Conservation (phyloP, 2,888 invertebrate species). For the Leptura quadrifasciata region DNA sequence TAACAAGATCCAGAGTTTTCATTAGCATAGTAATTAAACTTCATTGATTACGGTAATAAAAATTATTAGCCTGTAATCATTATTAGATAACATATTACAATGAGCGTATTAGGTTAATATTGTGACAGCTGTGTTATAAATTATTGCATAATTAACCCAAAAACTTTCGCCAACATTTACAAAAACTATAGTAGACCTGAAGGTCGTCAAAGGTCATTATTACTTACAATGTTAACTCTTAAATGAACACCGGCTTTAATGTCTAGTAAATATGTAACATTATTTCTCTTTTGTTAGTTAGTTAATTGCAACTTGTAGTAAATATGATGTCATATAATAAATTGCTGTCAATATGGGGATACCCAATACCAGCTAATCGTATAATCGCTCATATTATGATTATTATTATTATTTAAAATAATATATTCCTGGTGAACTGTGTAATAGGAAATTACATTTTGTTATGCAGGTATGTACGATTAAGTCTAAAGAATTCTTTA, state of each 20-base stretch:
- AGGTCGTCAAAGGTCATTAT: neutral
- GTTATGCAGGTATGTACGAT: neutral
- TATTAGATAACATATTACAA: no score
- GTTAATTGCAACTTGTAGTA: conserved; percentile 2
- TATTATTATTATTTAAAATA: neutral
- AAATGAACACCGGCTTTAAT: neutral
- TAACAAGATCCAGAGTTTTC: no score
- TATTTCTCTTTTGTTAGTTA: neutral
- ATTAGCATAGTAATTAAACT: no score
- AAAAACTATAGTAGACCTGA: neutral
- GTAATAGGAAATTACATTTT: conserved; percentile 3
- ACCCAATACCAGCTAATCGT: neutral
- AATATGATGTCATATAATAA: neutral
- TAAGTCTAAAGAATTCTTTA: neutral
- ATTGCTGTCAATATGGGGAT: neutral
- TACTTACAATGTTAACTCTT: neutral
- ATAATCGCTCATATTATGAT: neutral
- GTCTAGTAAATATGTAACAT: neutral
- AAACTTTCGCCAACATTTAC: neutral
- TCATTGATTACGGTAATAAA: no score
- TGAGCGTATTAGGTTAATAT: no score
- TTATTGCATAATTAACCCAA: neutral
- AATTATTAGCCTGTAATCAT: no score
- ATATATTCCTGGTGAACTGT: neutral
- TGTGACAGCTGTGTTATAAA: no score